phyloP scores from a whole-genome alignment of 2,888 invertebrate genomes.

The Hyposoter dolosus region DNA sequence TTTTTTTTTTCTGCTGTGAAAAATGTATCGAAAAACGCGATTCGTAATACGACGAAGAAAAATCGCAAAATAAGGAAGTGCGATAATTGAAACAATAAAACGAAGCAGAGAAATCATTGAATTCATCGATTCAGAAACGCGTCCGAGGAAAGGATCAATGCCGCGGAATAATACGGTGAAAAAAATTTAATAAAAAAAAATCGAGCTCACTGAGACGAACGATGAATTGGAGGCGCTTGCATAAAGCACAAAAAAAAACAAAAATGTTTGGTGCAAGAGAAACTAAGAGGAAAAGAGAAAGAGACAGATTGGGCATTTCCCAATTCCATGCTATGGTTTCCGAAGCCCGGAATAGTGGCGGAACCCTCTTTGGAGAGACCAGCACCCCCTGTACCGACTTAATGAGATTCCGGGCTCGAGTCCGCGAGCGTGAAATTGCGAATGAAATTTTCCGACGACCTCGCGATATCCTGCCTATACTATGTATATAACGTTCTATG shows the following conservation, averaged over 20 bases:
- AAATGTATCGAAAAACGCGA: too few relatives aligned
- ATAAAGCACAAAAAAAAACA: constrained; percentile 5
- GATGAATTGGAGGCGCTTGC: constrained; percentile 59
- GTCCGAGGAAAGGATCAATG: background rate
- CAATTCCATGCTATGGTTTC: constrained; percentile 43
- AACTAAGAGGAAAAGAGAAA: constrained; percentile 35
- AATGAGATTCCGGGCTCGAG: constrained; percentile 71
- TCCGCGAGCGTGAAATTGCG: constrained; percentile 72
- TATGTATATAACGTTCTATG: constrained; percentile 37
- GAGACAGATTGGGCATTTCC: constrained; percentile 45
- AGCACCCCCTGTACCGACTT: constrained; percentile 53
- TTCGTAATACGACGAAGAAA: too few relatives aligned
- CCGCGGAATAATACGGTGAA: background rate
- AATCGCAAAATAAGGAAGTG: too few relatives aligned
- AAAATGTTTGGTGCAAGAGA: constrained; percentile 48
- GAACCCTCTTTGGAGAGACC: constrained; percentile 44
- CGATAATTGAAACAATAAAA: too few relatives aligned
- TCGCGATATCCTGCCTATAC: constrained; percentile 29
- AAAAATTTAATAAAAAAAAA: background rate
- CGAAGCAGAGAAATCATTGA: too few relatives aligned
- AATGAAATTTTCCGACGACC: constrained; percentile 67
- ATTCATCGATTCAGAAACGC: too few relatives aligned
- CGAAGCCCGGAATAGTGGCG: constrained; percentile 20
- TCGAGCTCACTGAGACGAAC: background rate
- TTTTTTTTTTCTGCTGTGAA: too few relatives aligned